Conservation (phyloP, 2,888 invertebrate genomes). For the Drosophila pegasa region DNA sequence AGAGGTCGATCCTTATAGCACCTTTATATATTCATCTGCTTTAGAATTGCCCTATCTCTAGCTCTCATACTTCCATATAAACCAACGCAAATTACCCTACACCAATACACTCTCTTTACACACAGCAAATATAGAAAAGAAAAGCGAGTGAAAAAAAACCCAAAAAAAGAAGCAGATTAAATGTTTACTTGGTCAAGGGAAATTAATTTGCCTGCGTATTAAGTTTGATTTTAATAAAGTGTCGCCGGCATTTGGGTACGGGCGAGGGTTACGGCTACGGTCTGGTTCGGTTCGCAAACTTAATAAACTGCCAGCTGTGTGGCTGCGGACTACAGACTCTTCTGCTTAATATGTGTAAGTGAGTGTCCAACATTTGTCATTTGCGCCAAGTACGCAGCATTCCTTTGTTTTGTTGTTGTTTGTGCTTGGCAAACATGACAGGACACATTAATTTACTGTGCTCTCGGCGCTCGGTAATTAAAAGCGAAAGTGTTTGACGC, state of each 20-base stretch:
- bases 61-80: too few species aligned
- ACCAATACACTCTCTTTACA: background rate
- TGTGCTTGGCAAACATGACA: constrained; percentile 70
- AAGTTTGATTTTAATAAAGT: constrained; percentile 80
- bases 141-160: background rate
- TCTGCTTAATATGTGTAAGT: constrained; percentile 32
- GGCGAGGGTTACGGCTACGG: constrained; percentile 12
- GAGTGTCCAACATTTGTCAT: constrained; percentile 72
- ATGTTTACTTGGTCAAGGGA: constrained; percentile 65
- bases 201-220: constrained; percentile 73
- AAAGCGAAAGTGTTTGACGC: constrained; percentile 77
- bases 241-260: constrained; percentile 34
- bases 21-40: too few species aligned
- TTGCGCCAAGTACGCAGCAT: constrained; percentile 62
- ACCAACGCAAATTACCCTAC: too few species aligned
- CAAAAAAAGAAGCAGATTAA: constrained; percentile 52
- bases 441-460: constrained; percentile 72
- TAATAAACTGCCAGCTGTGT: constrained; percentile 62
- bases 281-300: constrained; percentile 39
- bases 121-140: background rate
- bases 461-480: constrained; percentile 66
- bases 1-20: too few species aligned
- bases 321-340: constrained; percentile 15
- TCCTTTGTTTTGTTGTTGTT: constrained; percentile 45
- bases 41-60: too few species aligned